A percentile compares a stretch with the other conserved stretches of the same genome.
phyloP scores from a whole-genome alignment of 2,113 vertebrate genomes.

The Chaetodon auriga region DNA sequence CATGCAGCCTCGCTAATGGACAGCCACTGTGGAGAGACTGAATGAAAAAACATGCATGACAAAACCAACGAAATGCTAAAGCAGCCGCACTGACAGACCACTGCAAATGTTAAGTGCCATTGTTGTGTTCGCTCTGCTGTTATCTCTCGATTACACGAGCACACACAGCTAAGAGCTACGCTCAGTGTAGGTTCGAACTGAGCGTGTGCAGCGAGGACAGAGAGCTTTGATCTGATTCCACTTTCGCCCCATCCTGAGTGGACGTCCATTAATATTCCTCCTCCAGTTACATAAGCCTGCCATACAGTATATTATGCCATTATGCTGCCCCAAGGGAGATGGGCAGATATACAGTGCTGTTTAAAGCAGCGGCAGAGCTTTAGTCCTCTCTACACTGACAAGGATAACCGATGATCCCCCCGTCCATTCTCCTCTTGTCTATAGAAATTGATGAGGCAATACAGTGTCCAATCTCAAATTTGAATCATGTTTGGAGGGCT shows the following conservation, averaged over 20 bases:
- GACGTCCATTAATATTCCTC: constrained; percentile 76
- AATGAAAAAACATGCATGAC: constrained; percentile 7
- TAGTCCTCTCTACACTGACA: not conserved
- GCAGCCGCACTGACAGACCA: constrained; percentile 11
- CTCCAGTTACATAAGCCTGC: constrained; percentile 73
- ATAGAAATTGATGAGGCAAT: not conserved
- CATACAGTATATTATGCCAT: constrained; percentile 67
- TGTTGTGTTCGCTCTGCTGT: not conserved
- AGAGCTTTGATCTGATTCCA: constrained; percentile 63
- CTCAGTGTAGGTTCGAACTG: constrained; percentile 24
- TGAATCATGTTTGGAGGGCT: not conserved
- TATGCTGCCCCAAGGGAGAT: constrained; percentile 55
- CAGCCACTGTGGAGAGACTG: not conserved
- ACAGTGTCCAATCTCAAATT: not conserved
- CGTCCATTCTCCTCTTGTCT: not conserved
- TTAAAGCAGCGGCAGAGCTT: constrained; percentile 31
- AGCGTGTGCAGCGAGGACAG: constrained; percentile 26
- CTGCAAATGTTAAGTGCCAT: constrained; percentile 8
- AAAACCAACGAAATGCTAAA: constrained; percentile 5
- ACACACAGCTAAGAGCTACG: not conserved
- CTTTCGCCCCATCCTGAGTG: constrained; percentile 55
- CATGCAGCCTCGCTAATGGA: not conserved
- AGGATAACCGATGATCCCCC: constrained; percentile 12
- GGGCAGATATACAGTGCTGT: constrained; percentile 34
- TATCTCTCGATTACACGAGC: constrained; percentile 16